Percentiles rank a stretch among this genome's conserved stretches.
Conservation (phyloP, 1,140 invertebrate species). For the Microplitis demolitor region DNA sequence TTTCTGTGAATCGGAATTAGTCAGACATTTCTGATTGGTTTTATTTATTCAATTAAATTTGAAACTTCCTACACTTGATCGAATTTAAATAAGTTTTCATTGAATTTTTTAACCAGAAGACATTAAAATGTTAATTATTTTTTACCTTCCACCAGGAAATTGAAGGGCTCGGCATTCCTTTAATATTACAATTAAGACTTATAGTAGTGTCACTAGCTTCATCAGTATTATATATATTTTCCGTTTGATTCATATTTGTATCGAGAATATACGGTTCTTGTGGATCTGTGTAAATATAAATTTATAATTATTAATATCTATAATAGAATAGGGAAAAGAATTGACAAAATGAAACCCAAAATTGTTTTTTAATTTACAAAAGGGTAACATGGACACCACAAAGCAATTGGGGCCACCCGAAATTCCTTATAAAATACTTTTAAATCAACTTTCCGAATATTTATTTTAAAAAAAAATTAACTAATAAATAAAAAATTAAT, state of each 20-base stretch:
- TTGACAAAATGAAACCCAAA: background rate
- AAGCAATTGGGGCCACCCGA: no score
- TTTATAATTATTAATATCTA: background rate
- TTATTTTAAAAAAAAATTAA: no score
- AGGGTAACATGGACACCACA: no score
- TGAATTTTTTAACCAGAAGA: background rate
- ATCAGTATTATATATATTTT: conserved; percentile 31
- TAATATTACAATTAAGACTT: conserved; percentile 41
- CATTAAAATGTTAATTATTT: background rate
- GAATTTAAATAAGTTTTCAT: no score
- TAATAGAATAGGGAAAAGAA: background rate
- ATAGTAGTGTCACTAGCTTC: conserved; percentile 34
- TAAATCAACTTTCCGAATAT: no score
- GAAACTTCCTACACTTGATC: no score
- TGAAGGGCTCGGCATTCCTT: conserved; percentile 49
- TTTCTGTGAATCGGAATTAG: no score
- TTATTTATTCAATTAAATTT: no score
- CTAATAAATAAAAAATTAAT: no score
- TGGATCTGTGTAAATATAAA: conserved; percentile 34
- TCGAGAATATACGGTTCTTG: conserved; percentile 35
- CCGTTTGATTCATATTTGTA: conserved; percentile 41
- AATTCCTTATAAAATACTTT: no score
- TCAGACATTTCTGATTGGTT: no score
- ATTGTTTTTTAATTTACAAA: no score
- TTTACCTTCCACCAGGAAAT: conserved; percentile 55